Conservation (phyloP, 2,888 invertebrate species). For the Plusia festucae region DNA sequence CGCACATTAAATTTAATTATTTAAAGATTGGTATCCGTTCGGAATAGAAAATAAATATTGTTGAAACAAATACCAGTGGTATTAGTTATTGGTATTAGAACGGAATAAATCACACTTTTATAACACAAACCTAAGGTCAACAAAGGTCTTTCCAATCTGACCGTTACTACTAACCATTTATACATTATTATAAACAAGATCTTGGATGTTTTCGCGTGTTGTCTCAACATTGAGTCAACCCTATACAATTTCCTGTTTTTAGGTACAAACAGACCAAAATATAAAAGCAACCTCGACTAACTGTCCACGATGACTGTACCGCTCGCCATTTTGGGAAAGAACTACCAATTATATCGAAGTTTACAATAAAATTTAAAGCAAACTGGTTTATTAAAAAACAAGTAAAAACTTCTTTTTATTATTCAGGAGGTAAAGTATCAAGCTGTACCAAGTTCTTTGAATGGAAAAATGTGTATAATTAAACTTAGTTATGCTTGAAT, state of each 20-base stretch:
- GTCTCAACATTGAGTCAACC: slow-evolving; percentile 37
- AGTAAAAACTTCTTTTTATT: slow-evolving; percentile 18
- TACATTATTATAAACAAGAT: neutral
- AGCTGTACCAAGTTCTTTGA: neutral
- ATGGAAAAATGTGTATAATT: neutral
- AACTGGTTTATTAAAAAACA: slow-evolving; percentile 39
- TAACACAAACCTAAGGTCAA: neutral
- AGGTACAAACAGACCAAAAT: slow-evolving; percentile 51
- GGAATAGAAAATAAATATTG: too few species aligned
- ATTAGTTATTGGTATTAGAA: too few species aligned
- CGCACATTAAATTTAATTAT: too few species aligned
- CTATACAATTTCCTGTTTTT: slow-evolving; percentile 49
- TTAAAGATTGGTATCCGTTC: too few species aligned
- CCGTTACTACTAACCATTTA: neutral
- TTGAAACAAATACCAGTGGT: too few species aligned
- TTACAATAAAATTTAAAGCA: slow-evolving; percentile 33
- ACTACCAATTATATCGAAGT: slow-evolving; percentile 41
- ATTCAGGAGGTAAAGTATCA: slow-evolving; percentile 20
- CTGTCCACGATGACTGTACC: slow-evolving; percentile 51
- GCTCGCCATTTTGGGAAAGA: slow-evolving; percentile 41
- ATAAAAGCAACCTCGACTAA: slow-evolving; percentile 48
- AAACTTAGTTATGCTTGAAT: neutral
- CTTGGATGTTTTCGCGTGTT: too few species aligned
- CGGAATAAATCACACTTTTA: too few species aligned
- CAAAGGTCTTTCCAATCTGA: neutral